Base-by-base conservation (phyloP, 2,888 invertebrate genomes). In the Cheilosia urbana region DNA sequence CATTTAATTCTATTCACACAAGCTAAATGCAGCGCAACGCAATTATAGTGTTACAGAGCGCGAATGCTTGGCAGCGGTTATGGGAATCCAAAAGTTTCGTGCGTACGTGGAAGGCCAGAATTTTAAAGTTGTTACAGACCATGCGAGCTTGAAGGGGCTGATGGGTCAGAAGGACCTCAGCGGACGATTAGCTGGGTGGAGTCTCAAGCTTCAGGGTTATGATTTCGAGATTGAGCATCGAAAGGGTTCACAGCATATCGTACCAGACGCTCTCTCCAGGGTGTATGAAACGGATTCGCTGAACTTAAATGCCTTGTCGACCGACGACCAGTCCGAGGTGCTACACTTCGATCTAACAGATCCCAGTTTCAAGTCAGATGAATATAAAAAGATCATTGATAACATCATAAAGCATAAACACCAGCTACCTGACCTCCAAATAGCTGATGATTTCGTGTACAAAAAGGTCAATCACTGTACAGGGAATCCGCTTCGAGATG, bases 31-130 rank as follows among this genome's bases (percentile, higher is more conserved):
- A 1, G 49, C 62, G 4, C 63, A 55, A 55, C 27, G 55, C 3
- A 78, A 69, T 30, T 77, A 69, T 37, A 57, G 57, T 9, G 34
- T 68, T 2, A 76, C 69, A 3, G 76, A 66, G 47, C 21, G 55
- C 11, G 66, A 75, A 30, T 65, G 57, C 27, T 37, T 57, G 17
- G 75, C 57, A 11, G 75, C 24, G 4, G 62, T 63, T 4, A 5
- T 27, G 27, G 27, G 47, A 2, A 27, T 69, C 1, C 5, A 47
- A 7, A 40, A 71, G 6, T 71, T 58, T 17, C 42, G 58, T 2
- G 21, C 68, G 5, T 55, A 37, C n/a, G 40, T 68, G n/a, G 55
- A 62, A 27, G 62, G 45, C 11, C 30, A 55, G 6, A 2, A 15
- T 30, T 55, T 55, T 30, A 55, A 30, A 15, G n/a, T 40, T 3